Conservation (phyloP, 2,113 vertebrate species). For the Pao palembangensis region DNA sequence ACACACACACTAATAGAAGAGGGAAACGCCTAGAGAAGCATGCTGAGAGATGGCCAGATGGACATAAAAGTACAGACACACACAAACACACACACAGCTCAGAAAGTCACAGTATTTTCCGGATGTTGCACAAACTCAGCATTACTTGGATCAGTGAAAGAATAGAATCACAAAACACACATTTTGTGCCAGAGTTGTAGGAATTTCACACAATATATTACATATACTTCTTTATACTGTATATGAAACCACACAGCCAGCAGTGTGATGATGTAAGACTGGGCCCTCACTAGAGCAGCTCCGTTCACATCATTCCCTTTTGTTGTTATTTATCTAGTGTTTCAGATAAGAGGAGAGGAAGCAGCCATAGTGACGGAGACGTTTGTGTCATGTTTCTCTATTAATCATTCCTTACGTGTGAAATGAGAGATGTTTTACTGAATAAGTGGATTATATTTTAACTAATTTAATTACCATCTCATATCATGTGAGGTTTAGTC, state of each 20-base stretch:
- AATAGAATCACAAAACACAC: conserved; percentile 50
- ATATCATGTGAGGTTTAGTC: conserved; percentile 2
- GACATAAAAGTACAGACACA: conserved; percentile 9
- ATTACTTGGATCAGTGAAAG: conserved; percentile 59
- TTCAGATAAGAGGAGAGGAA: no score
- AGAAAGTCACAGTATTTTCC: conserved; percentile 40
- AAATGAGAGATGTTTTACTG: no score
- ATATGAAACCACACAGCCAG: conserved; percentile 10
- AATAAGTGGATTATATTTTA: background rate
- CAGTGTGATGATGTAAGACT: conserved; percentile 4
- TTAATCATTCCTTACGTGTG: no score
- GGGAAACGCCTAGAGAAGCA: background rate
- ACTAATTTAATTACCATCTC: background rate
- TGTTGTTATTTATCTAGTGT: no score
- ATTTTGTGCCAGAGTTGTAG: conserved; percentile 26
- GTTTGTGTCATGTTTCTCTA: no score
- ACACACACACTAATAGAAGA: conserved; percentile 22
- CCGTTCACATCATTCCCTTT: no score
- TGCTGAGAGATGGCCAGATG: conserved; percentile 10
- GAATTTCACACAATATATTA: conserved; percentile 27
- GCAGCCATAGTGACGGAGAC: no score
- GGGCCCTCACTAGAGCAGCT: conserved; percentile 13
- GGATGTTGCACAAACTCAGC: conserved; percentile 61
- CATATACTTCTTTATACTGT: conserved; percentile 28
- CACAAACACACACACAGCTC: conserved; percentile 26